Percentiles rank a stretch among this genome's conserved stretches.
phyloP scores from a whole-genome alignment of 1,140 invertebrate genomes.

The Medauroidea extradentata region DNA sequence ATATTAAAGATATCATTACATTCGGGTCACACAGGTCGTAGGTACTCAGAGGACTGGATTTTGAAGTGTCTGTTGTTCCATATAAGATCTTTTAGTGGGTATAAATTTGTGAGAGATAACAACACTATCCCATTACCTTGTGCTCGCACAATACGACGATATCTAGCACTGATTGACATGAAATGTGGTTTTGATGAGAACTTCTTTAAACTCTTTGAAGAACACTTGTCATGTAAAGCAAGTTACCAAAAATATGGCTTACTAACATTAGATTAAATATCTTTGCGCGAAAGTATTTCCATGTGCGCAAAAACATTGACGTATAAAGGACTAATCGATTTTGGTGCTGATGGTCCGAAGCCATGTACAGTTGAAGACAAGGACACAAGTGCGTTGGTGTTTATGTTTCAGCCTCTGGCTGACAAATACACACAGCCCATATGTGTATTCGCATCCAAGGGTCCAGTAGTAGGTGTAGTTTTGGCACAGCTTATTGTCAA shows the following conservation, averaged over 20 bases:
- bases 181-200: conserved; percentile 19
- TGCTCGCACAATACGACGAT: conserved; percentile 6
- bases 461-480: conserved; percentile 2
- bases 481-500: conserved; percentile 11
- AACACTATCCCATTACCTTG: conserved; percentile 12
- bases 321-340: conserved; percentile 12
- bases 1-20: no score
- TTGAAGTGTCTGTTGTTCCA: neutral
- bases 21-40: neutral
- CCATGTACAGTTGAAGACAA: no score
- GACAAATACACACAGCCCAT: conserved; percentile 12
- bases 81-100: neutral
- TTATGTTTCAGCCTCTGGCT: conserved; percentile 15
- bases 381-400: conserved; percentile 8
- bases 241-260: conserved; percentile 13
- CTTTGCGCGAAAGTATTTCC: conserved; percentile 14
- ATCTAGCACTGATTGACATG: conserved; percentile 5
- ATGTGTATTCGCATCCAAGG: conserved; percentile 14
- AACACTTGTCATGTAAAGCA: conserved; percentile 12
- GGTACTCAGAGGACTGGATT: conserved; percentile 1
- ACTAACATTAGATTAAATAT: conserved; percentile 20
- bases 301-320: conserved; percentile 9
- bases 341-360: conserved; percentile 11
- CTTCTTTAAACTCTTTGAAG: conserved; percentile 13
- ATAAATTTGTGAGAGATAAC: neutral